Percentiles rank a stretch among this genome's conserved stretches.
phyloP scores from a whole-genome alignment of 2,888 invertebrate genomes.

The Cryptus armator region DNA sequence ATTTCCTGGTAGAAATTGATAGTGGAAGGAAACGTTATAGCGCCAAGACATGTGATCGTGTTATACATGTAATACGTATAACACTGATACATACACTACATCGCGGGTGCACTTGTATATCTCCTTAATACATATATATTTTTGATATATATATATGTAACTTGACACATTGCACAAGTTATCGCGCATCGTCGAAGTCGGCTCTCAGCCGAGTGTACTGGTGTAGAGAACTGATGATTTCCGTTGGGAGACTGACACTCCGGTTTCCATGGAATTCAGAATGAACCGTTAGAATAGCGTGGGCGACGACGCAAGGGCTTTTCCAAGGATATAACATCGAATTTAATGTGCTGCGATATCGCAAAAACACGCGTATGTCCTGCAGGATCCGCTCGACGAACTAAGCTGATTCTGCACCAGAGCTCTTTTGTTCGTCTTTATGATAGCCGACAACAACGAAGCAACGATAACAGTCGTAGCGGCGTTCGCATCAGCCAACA shows the following conservation, averaged over 20 bases:
- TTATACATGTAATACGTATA: neutral
- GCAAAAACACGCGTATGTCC: constrained; percentile 20
- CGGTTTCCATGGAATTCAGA: constrained; percentile 4
- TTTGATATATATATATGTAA: neutral
- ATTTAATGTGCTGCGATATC: constrained; percentile 26
- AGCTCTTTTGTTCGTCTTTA: constrained; percentile 8
- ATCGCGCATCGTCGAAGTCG: constrained; percentile 2
- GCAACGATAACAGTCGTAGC: neutral
- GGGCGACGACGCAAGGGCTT: neutral
- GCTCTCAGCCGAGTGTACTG: neutral
- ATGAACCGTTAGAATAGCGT: neutral
- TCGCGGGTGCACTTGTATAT: too few relatives aligned
- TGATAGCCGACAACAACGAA: constrained; percentile 8
- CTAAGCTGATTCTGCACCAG: constrained; percentile 3
- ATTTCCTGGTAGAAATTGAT: constrained; percentile 52
- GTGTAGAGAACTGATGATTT: constrained; percentile 46
- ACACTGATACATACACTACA: neutral
- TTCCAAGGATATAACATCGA: neutral
- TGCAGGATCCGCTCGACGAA: neutral
- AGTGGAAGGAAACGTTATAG: constrained; percentile 17
- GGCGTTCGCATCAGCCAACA: neutral
- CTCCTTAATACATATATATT: too few relatives aligned
- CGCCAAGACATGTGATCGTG: neutral
- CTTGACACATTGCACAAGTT: neutral
- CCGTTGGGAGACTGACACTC: constrained; percentile 36